phyloP scores from a whole-genome alignment of 2,113 vertebrate species.

The Sylvia atricapilla region DNA sequence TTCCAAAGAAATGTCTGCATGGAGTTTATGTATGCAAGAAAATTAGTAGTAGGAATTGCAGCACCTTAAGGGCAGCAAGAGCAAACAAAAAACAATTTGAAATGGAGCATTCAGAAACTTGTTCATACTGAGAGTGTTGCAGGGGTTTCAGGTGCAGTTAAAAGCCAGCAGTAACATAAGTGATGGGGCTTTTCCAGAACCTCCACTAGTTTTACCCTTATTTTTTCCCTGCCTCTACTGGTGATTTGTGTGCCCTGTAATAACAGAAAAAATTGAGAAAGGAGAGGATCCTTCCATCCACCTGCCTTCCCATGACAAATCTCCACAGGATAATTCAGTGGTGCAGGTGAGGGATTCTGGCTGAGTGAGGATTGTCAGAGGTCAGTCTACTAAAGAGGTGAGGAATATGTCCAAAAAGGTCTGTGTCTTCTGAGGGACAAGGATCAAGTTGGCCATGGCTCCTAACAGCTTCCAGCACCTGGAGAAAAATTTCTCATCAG shows the following conservation, averaged over 20 bases:
- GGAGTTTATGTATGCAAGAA: neutral
- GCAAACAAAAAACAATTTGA: neutral
- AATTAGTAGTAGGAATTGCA: neutral
- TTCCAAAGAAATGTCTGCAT: neutral
- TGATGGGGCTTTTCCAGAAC: neutral
- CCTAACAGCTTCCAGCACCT: neutral
- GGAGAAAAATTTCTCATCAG: neutral
- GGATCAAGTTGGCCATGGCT: neutral
- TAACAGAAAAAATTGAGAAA: neutral
- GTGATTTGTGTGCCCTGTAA: neutral
- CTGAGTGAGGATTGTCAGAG: neutral
- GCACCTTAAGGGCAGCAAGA: neutral
- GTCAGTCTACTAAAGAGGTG: neutral
- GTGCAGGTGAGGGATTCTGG: neutral
- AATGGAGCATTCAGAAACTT: neutral
- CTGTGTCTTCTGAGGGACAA: neutral
- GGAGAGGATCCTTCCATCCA: neutral
- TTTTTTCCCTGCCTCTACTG: neutral
- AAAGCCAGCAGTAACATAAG: neutral
- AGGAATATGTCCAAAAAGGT: neutral
- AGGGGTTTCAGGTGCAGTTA: neutral
- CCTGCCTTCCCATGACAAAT: neutral
- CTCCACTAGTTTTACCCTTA: neutral
- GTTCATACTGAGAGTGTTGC: neutral
- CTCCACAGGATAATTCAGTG: neutral